Conservation (phyloP, 2,113 vertebrate genomes). For the Macaca fascicularis region DNA sequence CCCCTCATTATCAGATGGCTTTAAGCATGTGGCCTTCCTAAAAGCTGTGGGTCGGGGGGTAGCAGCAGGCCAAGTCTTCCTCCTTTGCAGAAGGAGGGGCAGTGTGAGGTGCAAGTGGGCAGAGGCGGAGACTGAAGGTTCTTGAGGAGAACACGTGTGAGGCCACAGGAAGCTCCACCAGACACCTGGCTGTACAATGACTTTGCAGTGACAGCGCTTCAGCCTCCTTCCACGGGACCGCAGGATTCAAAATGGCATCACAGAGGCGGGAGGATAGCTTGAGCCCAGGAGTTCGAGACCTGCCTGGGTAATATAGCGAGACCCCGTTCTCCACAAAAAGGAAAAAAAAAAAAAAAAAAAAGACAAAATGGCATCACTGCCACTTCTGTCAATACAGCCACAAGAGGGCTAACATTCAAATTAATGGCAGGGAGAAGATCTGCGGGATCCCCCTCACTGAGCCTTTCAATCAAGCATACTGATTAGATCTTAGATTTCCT, state of each 20-base stretch:
- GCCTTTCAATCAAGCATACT: conserved; percentile 50
- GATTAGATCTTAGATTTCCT: conserved; percentile 46
- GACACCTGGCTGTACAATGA: accelerated
- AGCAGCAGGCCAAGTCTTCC: background rate
- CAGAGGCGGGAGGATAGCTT: no score
- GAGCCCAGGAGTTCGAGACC: no score
- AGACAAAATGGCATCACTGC: background rate
- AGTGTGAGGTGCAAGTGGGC: background rate
- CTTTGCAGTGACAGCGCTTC: background rate
- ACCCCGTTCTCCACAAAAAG: no score
- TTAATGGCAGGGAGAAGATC: conserved; percentile 32
- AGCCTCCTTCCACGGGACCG: background rate
- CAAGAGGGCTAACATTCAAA: background rate
- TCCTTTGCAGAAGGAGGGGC: background rate
- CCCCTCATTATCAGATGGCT: no score
- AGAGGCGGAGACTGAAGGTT: background rate
- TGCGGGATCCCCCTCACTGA: background rate
- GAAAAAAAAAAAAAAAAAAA: no score
- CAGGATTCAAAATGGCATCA: background rate
- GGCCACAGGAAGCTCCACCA: accelerated
- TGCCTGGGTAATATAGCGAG: no score
- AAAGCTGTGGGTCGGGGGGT: background rate
- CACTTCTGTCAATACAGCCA: background rate
- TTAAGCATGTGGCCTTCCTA: background rate
- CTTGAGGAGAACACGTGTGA: background rate